Percentiles rank a stretch among this genome's conserved stretches.
Conservation (phyloP, 2,113 vertebrate genomes). For the Anseranas semipalmata region DNA sequence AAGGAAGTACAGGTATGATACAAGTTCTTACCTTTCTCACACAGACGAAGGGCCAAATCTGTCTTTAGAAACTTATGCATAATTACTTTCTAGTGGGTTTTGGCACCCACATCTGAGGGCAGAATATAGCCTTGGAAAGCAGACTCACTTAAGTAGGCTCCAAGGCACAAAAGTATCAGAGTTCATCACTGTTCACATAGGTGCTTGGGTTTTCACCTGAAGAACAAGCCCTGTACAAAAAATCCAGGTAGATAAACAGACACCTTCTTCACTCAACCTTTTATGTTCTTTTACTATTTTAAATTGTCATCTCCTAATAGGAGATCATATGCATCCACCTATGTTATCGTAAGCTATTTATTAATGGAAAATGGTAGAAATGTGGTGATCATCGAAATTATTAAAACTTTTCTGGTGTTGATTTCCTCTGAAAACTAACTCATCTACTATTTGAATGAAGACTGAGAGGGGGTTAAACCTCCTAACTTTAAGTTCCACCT, state of each 20-base stretch:
- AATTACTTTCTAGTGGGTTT: neutral
- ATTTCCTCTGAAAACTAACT: neutral
- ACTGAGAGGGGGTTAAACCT: neutral
- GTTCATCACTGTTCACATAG: neutral
- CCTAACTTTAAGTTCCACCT: neutral
- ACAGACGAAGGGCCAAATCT: neutral
- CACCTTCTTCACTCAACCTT: neutral
- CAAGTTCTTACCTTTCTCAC: neutral
- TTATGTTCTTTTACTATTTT: neutral
- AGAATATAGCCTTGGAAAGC: neutral
- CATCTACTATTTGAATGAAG: neutral
- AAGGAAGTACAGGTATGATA: fast-evolving
- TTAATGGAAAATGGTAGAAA: neutral
- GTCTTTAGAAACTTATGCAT: fast-evolving
- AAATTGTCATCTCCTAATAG: neutral
- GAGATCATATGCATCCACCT: neutral
- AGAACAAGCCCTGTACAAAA: neutral
- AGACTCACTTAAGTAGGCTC: neutral
- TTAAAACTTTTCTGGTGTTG: neutral
- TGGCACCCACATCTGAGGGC: neutral
- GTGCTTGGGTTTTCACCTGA: neutral
- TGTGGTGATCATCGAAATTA: neutral
- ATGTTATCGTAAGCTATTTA: neutral
- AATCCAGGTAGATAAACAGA: neutral
- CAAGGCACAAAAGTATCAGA: neutral